Evolutionary conservation across 2,797 vertebrate species (phyloP).

Genomic region (Sylvia borin): DNA sequence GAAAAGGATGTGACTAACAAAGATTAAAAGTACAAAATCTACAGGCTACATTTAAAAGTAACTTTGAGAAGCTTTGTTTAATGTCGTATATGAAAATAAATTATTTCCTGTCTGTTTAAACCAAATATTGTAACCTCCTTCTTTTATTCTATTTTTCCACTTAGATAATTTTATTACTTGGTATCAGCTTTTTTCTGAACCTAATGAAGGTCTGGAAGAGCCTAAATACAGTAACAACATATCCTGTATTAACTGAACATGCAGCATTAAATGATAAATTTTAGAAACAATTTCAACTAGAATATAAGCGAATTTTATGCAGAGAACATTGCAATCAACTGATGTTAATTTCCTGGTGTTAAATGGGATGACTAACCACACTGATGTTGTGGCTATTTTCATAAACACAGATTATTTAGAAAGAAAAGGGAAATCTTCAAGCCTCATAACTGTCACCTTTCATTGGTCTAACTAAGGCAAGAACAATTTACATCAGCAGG

Average conservation of each 20-base stretch:
- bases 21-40: conserved; percentile 33
- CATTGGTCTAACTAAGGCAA: not conserved
- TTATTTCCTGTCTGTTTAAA: not conserved
- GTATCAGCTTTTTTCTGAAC: not conserved
- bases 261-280: not conserved
- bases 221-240: not conserved
- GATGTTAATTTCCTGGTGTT: not conserved
- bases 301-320: not conserved
- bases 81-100: not conserved
- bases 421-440: not conserved
- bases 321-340: not conserved
- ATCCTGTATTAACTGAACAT: not conserved
- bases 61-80: not conserved
- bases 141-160: not conserved
- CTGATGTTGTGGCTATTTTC: not conserved
- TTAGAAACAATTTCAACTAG: not conserved
- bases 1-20: conserved; percentile 36
- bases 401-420: not conserved
- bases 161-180: not conserved
- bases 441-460: not conserved
- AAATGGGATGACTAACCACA: not conserved
- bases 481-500: not conserved
- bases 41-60: conserved; percentile 5
- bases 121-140: not conserved
- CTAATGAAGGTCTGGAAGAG: not conserved